Conservation (phyloP, 92 coral and sea anemone genomes). For the Meandrina meandrites region DNA sequence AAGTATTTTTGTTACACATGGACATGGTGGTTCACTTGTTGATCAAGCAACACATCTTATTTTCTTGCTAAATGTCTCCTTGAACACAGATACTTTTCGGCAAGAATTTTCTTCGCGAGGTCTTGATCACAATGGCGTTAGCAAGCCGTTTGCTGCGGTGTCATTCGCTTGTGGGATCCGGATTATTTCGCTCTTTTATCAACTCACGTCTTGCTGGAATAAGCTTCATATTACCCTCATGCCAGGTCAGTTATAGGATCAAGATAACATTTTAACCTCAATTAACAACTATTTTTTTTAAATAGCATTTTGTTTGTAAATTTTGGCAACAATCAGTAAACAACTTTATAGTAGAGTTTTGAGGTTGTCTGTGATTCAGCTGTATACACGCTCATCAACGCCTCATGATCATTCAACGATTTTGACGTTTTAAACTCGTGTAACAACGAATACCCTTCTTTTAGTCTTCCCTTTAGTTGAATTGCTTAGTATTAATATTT, state of each 20-base stretch:
- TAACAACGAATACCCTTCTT: too few relatives aligned
- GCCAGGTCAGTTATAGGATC: conserved; percentile 15
- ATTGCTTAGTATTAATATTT: too few relatives aligned
- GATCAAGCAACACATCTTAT: background rate
- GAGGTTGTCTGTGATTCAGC: too few relatives aligned
- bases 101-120: background rate
- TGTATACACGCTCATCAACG: too few relatives aligned
- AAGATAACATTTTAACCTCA: background rate
- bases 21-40: conserved; percentile 20
- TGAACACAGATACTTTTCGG: background rate
- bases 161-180: background rate
- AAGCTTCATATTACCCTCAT: background rate
- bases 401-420: too few relatives aligned
- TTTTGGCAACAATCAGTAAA: background rate
- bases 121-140: conserved; percentile 6
- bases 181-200: background rate
- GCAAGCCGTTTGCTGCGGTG: conserved; percentile 2
- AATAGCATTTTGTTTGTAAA: background rate
- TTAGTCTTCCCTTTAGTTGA: too few relatives aligned
- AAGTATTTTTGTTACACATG: background rate
- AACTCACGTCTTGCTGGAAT: background rate
- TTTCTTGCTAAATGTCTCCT: background rate
- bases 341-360: too few relatives aligned
- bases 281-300: background rate
- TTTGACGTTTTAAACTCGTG: too few relatives aligned